Evolutionary conservation across 2,797 vertebrate genomes (phyloP), one percentile per base, ranked within the genome.

Genomic region (Pipistrellus kuhlii): DNA sequence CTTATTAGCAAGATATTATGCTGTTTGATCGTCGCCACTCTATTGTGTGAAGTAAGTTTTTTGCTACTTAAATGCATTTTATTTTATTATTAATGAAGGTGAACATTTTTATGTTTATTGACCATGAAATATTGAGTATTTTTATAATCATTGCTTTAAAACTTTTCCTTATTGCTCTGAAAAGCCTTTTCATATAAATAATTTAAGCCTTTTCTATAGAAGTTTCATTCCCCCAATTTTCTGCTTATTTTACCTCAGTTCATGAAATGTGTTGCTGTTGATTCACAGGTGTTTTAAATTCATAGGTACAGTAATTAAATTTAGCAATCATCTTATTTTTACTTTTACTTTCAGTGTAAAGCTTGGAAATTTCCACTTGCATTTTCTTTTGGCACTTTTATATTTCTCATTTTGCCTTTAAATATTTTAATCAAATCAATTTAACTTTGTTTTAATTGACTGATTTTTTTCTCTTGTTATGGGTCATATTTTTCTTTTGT

Each of bases 31-130:
- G 14, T 76, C 7, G 32, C 27, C 0, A 10, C 6, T 64, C 17
- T 46, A 38, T 85, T 57, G 73, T 18, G 21, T 35, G 44, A 85
- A 85, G 30, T 64, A 72, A n/a, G 17, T 46, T 80, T 80, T 44
- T 81, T 85, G 55, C 55, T 80, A 64, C 11, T 85, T 72, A 72
- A 8, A 46, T 72, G 23, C 30, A 30, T 73, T 80, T 85, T 72
- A 23, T 44, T 44, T 80, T 71, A 77, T 48, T 84, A 51, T 41
- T 85, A 66, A 80, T 35, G n/a, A 85, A 66, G 35, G n/a, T 44
- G 17, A 82, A 87, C 8, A 73, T 41, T 55, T 85, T 88, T 81
- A 73, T 55, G 68, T 81, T 93, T 72, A 71, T 78, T 84, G 57
- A 32, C 41, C 25, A 81, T 44, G 20, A 64, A n/a, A 64, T n/a